phyloP scores from a whole-genome alignment of 2,888 invertebrate species.

The Lasioglossum vierecki region DNA sequence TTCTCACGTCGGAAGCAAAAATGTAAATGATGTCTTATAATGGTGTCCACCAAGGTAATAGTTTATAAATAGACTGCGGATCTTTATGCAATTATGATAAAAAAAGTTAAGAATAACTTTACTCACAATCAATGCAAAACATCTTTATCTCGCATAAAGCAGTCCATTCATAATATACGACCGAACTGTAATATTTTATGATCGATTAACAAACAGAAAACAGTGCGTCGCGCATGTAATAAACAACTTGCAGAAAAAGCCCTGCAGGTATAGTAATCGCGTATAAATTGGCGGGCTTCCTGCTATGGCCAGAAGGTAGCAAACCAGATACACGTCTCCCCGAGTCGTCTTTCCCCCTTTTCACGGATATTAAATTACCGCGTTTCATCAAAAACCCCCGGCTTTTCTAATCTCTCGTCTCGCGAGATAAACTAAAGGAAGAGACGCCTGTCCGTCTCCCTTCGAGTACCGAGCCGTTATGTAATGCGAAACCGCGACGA shows the following conservation, averaged over 20 bases:
- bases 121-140: no score
- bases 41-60: background rate
- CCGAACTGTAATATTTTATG: no score
- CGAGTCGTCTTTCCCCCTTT: conserved; percentile 45
- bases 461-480: conserved; percentile 21
- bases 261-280: conserved; percentile 10
- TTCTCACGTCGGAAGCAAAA: background rate
- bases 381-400: conserved; percentile 43
- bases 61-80: no score
- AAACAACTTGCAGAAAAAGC: no score
- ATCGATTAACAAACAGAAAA: no score
- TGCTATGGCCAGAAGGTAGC: conserved; percentile 21
- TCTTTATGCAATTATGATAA: no score
- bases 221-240: no score
- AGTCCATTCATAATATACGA: no score
- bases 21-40: no score
- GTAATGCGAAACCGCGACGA: conserved; percentile 27
- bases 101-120: no score
- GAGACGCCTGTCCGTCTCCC: conserved; percentile 15
- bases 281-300: conserved; percentile 13
- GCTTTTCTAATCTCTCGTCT: conserved; percentile 36
- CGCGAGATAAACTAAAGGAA: conserved; percentile 15
- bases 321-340: conserved; percentile 43
- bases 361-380: conserved; percentile 49
- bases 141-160: no score